Percentiles rank a stretch among this genome's conserved stretches.
These are phyloP conservation scores for Meleagris gallopavo DNA, from an alignment of 2,113 vertebrate species.

Conservation along the genomic window DNA sequence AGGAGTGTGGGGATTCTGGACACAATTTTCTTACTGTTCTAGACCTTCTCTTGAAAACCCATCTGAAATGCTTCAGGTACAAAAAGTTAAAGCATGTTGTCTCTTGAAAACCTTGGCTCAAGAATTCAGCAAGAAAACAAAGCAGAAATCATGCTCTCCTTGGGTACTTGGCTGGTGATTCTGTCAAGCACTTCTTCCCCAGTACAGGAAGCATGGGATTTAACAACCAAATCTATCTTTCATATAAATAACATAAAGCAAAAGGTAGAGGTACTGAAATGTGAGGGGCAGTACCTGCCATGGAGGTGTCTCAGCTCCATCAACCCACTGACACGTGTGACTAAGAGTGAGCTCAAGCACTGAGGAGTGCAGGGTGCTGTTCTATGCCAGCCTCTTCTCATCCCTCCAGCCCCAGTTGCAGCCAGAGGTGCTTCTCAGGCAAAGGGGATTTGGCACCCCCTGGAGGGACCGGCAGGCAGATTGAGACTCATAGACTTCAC, in stretches of 20 bases:
- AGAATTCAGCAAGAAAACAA: background rate
- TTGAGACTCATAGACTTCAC: background rate
- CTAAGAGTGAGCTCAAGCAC: background rate
- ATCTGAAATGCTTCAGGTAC: background rate
- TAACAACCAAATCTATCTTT: background rate
- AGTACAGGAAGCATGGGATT: background rate
- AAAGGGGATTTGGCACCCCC: background rate
- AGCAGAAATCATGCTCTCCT: background rate
- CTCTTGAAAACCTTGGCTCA: background rate
- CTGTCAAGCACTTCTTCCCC: background rate
- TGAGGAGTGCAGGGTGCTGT: background rate
- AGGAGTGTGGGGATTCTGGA: background rate
- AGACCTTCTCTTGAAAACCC: background rate
- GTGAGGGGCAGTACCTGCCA: background rate
- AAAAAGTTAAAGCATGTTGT: background rate
- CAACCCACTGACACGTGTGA: background rate
- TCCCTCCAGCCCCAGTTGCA: background rate
- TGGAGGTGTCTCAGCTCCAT: background rate
- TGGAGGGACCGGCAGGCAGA: too few relatives aligned
- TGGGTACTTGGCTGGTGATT: background rate
- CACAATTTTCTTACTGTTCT: background rate
- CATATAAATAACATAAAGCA: background rate
- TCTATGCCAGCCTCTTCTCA: background rate
- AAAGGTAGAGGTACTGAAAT: background rate
- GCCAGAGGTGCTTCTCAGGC: background rate